phyloP scores from a whole-genome alignment of 2,888 invertebrate genomes.

The Calameuta pallipes region DNA sequence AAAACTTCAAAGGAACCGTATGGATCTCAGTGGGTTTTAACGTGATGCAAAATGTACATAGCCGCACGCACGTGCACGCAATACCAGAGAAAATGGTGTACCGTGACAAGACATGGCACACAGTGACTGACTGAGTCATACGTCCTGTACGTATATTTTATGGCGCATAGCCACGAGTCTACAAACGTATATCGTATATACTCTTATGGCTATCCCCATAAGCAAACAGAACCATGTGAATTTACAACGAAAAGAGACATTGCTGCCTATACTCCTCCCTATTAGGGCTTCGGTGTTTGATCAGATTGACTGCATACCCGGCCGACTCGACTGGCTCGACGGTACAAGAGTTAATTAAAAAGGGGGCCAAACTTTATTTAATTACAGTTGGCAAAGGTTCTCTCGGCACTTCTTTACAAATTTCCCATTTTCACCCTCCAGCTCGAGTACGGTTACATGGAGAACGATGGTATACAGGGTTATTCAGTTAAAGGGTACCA shows the following conservation, averaged over 20 bases:
- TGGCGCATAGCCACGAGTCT: neutral
- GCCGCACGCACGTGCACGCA: slow-evolving; percentile 1
- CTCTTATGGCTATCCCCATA: slow-evolving; percentile 18
- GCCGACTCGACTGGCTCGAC: slow-evolving; percentile 21
- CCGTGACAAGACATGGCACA: neutral
- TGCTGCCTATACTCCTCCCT: slow-evolving; percentile 24
- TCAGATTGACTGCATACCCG: slow-evolving; percentile 45
- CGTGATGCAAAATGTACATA: neutral
- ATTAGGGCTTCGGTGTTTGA: slow-evolving; percentile 44
- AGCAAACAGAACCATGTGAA: slow-evolving; percentile 30
- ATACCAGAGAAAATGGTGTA: neutral
- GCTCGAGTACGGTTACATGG: neutral
- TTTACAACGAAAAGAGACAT: slow-evolving; percentile 28
- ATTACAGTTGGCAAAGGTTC: slow-evolving; percentile 33
- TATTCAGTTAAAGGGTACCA: neutral
- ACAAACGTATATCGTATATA: neutral
- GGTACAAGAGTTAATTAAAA: slow-evolving; percentile 53
- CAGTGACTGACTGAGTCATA: slow-evolving; percentile 6
- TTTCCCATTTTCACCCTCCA: neutral
- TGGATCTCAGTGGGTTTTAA: neutral
- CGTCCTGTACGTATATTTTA: neutral
- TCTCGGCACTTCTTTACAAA: neutral
- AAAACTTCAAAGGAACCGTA: slow-evolving; percentile 41
- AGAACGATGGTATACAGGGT: neutral
- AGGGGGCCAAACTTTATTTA: slow-evolving; percentile 52